These are phyloP conservation scores for Montipora sp. DNA, from an alignment of 64 coral and sea anemone genomes.

Conservation along the genomic window DNA sequence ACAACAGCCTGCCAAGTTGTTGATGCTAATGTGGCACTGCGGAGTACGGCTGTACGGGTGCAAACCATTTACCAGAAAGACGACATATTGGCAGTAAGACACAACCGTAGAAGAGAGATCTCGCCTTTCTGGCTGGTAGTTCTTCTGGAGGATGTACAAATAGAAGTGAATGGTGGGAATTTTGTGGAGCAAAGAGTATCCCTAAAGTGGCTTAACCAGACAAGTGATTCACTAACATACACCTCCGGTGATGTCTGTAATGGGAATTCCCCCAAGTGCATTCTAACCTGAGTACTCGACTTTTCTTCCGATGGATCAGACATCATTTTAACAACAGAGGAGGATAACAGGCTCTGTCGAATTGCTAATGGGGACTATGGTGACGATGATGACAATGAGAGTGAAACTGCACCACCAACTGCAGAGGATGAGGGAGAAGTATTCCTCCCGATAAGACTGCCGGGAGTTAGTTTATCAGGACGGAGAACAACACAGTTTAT, in stretches of 20 bases:
- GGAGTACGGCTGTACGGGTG: constrained; percentile 14
- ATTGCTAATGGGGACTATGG: constrained; percentile 57
- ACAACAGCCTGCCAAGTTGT: constrained; percentile 16
- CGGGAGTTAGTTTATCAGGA: constrained; percentile 37
- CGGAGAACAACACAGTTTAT: constrained; percentile 50
- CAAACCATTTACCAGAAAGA: background rate
- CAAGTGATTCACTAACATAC: constrained; percentile 24
- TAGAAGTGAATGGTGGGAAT: constrained; percentile 33
- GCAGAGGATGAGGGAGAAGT: constrained; percentile 33
- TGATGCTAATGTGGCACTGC: background rate
- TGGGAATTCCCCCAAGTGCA: constrained; percentile 61
- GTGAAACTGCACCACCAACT: constrained; percentile 28
- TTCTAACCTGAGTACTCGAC: constrained; percentile 14
- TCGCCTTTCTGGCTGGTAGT: constrained; percentile 48
- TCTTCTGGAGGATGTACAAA: constrained; percentile 43
- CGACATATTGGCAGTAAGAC: constrained; percentile 30
- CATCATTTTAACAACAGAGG: background rate
- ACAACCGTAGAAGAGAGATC: constrained; percentile 50
- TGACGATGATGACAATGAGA: constrained; percentile 6
- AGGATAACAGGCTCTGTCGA: constrained; percentile 31
- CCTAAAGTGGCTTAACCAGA: constrained; percentile 47
- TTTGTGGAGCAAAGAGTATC: constrained; percentile 26
- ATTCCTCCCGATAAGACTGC: constrained; percentile 20
- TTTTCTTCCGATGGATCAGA: constrained; percentile 17
- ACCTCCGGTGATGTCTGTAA: constrained; percentile 34